A percentile compares a stretch with the other conserved stretches of the same genome.
Evolutionary conservation across 2,797 vertebrate species (phyloP).

Genomic region (Gymnocypris eckloni): DNA sequence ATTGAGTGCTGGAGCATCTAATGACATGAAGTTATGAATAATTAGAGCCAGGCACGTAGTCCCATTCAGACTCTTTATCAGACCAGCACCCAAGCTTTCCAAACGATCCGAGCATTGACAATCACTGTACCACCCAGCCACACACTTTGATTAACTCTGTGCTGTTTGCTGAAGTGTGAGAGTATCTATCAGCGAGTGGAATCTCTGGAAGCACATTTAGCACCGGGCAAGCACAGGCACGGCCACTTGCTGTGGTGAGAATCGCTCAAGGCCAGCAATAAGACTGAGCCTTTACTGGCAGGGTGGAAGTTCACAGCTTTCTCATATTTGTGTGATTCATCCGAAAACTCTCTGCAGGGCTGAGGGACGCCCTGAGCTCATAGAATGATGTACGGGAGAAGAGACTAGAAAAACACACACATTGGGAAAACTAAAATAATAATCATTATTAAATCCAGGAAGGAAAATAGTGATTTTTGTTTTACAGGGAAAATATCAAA

Average conservation of each 20-base stretch:
- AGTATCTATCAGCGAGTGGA: constrained; percentile 63
- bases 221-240: constrained; percentile 68
- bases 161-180: constrained; percentile 41
- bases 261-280: constrained; percentile 68
- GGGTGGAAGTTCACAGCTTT: constrained; percentile 64
- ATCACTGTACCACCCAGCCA: constrained; percentile 10
- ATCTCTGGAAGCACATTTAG: constrained; percentile 57
- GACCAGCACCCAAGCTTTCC: not conserved
- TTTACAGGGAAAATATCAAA: not conserved
- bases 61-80: not conserved
- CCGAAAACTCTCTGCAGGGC: constrained; percentile 60
- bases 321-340: constrained; percentile 66
- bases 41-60: not conserved
- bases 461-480: not conserved
- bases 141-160: constrained; percentile 21
- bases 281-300: constrained; percentile 61
- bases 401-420: constrained; percentile 51
- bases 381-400: constrained; percentile 55
- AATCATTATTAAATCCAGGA: not conserved
- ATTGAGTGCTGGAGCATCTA: not conserved
- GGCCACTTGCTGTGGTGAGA: constrained; percentile 49
- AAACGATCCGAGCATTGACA: not conserved
- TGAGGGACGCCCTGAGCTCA: constrained; percentile 52
- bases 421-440: not conserved
- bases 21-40: not conserved